These are phyloP conservation scores for Naja naja DNA, from an alignment of 2,113 vertebrate genomes.

Conservation along the genomic window DNA sequence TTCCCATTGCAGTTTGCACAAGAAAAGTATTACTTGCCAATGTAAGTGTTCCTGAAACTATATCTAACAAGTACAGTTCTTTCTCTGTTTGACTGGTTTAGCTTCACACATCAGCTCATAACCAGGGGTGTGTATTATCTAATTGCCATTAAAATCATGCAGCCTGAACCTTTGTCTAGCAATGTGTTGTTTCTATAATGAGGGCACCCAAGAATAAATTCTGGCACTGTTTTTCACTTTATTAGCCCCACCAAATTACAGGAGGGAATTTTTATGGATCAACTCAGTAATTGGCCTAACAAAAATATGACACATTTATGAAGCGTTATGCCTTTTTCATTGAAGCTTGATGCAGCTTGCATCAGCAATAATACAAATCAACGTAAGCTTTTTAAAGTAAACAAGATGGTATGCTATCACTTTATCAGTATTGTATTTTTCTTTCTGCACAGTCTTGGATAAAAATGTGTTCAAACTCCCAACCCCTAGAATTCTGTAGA, in stretches of 20 bases:
- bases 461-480: background rate
- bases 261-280: background rate
- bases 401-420: background rate
- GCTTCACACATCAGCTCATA: background rate
- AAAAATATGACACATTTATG: background rate
- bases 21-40: background rate
- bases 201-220: conserved; percentile 3
- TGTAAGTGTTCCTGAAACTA: background rate
- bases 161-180: background rate
- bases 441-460: background rate
- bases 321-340: background rate
- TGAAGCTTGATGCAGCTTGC: background rate
- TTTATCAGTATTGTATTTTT: rapidly evolving
- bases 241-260: conserved; percentile 2
- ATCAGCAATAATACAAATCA: background rate
- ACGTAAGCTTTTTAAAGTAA: background rate
- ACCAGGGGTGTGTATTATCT: background rate
- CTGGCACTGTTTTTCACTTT: background rate
- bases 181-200: conserved; percentile 9
- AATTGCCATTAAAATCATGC: conserved; percentile 17
- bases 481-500: background rate
- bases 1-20: background rate
- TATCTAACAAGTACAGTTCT: background rate
- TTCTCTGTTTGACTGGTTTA: background rate
- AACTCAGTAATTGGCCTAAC: conserved; percentile 5